phyloP scores from a whole-genome alignment of 2,113 vertebrate genomes.

The Trochalopteron elliotii region DNA sequence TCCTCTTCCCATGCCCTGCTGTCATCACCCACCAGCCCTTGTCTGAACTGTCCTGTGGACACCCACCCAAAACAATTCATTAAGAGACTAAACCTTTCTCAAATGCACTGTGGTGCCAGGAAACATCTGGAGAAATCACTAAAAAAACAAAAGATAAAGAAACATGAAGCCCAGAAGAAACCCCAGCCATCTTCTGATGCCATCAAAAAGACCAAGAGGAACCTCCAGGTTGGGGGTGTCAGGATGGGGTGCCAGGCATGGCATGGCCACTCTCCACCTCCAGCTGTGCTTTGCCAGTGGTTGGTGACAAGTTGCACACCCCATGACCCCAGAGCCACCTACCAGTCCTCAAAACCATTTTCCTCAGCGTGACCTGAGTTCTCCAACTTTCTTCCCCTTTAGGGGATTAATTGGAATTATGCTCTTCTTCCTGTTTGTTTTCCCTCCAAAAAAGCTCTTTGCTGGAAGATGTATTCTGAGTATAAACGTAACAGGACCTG shows the following conservation, averaged over 20 bases:
- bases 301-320: neutral
- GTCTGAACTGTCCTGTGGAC: neutral
- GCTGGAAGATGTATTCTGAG: neutral
- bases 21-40: neutral
- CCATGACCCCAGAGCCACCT: neutral
- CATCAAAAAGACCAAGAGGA: neutral
- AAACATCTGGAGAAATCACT: neutral
- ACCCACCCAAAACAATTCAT: neutral
- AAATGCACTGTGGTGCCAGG: neutral
- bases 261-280: rapidly evolving
- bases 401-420: neutral
- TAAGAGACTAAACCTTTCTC: neutral
- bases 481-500: neutral
- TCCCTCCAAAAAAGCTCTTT: neutral
- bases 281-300: rapidly evolving
- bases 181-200: neutral
- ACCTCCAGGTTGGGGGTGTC: neutral
- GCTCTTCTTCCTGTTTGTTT: neutral
- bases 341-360: neutral
- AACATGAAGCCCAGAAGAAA: neutral
- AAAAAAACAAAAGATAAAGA: neutral
- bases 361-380: neutral
- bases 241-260: neutral
- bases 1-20: neutral
- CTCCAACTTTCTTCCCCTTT: neutral